Conservation (phyloP, 2,888 invertebrate genomes). For the Drosophila mimica region DNA sequence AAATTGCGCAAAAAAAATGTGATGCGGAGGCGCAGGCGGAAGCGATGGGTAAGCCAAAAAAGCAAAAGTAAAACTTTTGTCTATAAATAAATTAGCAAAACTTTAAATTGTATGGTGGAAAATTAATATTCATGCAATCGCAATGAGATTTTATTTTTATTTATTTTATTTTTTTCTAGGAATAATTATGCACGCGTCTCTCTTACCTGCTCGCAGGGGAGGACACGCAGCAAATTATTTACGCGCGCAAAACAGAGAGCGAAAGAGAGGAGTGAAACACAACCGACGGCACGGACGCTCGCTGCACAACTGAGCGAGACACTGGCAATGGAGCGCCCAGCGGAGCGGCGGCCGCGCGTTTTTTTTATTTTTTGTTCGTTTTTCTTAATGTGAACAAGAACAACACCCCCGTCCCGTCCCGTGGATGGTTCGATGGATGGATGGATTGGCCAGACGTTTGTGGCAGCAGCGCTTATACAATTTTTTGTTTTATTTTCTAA, state of each 20-base stretch:
- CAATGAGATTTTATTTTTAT: constrained; percentile 6
- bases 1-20: constrained; percentile 58
- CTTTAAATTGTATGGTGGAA: constrained; percentile 40
- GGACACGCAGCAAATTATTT: constrained; percentile 60
- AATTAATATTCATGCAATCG: constrained; percentile 21
- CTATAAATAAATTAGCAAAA: constrained; percentile 67
- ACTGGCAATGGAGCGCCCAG: constrained; percentile 66
- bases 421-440: constrained; percentile 32
- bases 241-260: constrained; percentile 69
- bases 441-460: constrained; percentile 51
- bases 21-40: constrained; percentile 18
- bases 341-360: constrained; percentile 71
- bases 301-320: constrained; percentile 75
- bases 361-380: constrained; percentile 19
- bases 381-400: constrained; percentile 60
- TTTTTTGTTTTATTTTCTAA: constrained; percentile 56
- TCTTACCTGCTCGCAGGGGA: constrained; percentile 70
- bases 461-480: constrained; percentile 64
- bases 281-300: constrained; percentile 77
- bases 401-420: constrained; percentile 55
- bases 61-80: constrained; percentile 40
- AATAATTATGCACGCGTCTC: constrained; percentile 61
- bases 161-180: constrained; percentile 6
- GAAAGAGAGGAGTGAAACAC: constrained; percentile 47
- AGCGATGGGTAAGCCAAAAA: constrained; percentile 20